A percentile compares a stretch with the other conserved stretches of the same genome.
These are phyloP conservation scores for Ascaphus truei DNA, from an alignment of 2,113 vertebrate genomes.

Conservation along the genomic window DNA sequence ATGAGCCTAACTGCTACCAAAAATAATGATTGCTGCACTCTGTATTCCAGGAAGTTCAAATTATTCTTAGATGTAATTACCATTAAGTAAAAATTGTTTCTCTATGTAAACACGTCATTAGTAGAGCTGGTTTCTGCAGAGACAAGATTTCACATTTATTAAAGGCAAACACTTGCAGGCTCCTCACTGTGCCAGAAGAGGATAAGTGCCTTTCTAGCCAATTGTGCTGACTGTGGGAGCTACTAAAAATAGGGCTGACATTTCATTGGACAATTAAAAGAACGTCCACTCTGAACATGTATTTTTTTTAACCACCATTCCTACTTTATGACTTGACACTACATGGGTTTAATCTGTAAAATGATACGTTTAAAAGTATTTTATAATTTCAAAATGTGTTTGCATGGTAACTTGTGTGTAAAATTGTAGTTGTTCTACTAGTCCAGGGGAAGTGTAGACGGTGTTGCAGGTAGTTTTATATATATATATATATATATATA, in stretches of 20 bases:
- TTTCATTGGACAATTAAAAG: constrained; percentile 75
- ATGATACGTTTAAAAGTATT: too few species aligned
- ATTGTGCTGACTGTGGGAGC: constrained; percentile 55
- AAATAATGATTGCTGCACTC: not conserved
- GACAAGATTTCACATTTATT: constrained; percentile 77
- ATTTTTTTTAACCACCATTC: too few species aligned
- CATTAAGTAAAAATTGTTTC: constrained; percentile 79
- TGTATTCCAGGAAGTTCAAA: constrained; percentile 67
- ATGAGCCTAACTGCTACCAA: too few species aligned
- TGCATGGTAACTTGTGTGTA: too few species aligned
- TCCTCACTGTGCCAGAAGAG: constrained; percentile 66
- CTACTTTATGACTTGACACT: too few species aligned
- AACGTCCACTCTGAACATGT: constrained; percentile 60
- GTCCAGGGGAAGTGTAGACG: too few species aligned
- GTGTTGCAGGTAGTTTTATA: too few species aligned
- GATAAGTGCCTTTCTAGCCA: constrained; percentile 70
- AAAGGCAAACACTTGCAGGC: constrained; percentile 71
- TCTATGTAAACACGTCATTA: constrained; percentile 77
- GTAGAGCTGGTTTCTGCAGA: constrained; percentile 66
- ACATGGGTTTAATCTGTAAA: too few species aligned
- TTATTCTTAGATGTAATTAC: constrained; percentile 71
- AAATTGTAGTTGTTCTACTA: too few species aligned
- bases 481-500: too few species aligned
- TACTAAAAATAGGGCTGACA: constrained; percentile 63
- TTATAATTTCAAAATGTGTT: too few species aligned